A percentile compares a stretch with the other conserved stretches of the same genome.
Evolutionary conservation across 2,113 vertebrate species (phyloP).

Genomic region (Larimichthys polyactis): DNA sequence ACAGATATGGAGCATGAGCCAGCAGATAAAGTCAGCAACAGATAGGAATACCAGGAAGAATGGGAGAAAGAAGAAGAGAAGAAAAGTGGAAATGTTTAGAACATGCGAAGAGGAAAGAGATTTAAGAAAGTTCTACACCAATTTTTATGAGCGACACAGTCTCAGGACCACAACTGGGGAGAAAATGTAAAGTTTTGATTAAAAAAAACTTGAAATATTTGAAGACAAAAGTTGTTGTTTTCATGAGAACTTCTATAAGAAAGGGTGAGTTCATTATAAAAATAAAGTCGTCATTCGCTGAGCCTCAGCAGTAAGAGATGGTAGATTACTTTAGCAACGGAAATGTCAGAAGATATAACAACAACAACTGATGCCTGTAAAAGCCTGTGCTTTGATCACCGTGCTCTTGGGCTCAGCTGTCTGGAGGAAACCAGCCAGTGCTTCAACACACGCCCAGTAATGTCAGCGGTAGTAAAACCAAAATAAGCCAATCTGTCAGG

Average conservation of each 20-base stretch:
- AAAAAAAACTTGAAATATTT: neutral
- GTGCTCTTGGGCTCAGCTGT: neutral
- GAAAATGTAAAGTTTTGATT: neutral
- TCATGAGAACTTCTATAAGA: neutral
- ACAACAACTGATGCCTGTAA: neutral
- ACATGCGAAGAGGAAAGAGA: slow-evolving; percentile 10
- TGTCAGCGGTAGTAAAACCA: neutral
- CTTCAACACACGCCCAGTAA: neutral
- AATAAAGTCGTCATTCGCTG: neutral
- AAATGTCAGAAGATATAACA: neutral
- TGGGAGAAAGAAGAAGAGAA: slow-evolving; percentile 23
- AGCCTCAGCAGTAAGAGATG: too few relatives aligned
- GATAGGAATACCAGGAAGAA: slow-evolving; percentile 13
- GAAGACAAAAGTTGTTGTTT: neutral
- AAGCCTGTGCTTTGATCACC: too few relatives aligned
- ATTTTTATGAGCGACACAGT: neutral
- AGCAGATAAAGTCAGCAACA: slow-evolving; percentile 1
- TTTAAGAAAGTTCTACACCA: neutral
- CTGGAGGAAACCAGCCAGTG: neutral
- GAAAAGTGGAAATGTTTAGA: slow-evolving; percentile 55
- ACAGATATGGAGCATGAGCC: slow-evolving; percentile 60
- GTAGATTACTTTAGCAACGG: neutral
- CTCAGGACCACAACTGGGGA: slow-evolving; percentile 11
- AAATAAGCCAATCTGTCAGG: too few relatives aligned
- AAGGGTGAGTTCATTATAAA: neutral